Conservation (phyloP, 30 jellyfish, hydroid and myxozoan genomes). For the Chrysaora quinquecirrha region DNA sequence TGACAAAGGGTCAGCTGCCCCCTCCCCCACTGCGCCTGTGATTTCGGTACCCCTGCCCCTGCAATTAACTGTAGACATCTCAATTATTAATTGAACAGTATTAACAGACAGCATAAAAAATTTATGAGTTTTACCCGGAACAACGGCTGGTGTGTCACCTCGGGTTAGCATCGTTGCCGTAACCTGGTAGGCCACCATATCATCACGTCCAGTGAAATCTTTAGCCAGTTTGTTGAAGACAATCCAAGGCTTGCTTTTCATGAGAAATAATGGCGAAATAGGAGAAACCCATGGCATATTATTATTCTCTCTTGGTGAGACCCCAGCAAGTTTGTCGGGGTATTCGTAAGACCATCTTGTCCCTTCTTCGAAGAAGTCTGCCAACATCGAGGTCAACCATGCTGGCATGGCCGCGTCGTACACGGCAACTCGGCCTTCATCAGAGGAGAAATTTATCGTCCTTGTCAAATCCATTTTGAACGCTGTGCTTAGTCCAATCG, state of each 20-base stretch:
- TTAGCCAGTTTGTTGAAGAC: conserved; percentile 11
- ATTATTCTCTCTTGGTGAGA: conserved; percentile 7
- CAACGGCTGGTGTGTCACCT: conserved; percentile 35
- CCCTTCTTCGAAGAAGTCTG: neutral
- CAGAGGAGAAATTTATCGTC: conserved; percentile 21
- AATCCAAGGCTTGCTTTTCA: conserved; percentile 53
- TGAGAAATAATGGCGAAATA: conserved; percentile 43
- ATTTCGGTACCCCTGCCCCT: too few species aligned
- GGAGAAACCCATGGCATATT: conserved; percentile 57
- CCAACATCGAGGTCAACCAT: conserved; percentile 24
- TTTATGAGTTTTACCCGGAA: conserved; percentile 50
- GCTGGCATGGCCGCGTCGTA: conserved; percentile 64
- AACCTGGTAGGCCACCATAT: conserved; percentile 28
- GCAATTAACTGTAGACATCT: too few species aligned
- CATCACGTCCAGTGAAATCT: conserved; percentile 38
- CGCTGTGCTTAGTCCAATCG: neutral
- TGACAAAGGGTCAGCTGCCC: too few species aligned
- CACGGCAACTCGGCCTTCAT: conserved; percentile 42
- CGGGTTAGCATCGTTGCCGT: conserved; percentile 38
- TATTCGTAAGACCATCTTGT: conserved; percentile 40
- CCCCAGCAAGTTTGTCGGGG: conserved; percentile 43
- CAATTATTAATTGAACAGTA: too few species aligned
- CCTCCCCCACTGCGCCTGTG: too few species aligned
- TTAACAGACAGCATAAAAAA: too few species aligned
- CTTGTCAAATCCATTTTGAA: neutral